These are phyloP conservation scores for Cyclophora punctaria DNA, from an alignment of 2,888 invertebrate species.

Conservation along the genomic window DNA sequence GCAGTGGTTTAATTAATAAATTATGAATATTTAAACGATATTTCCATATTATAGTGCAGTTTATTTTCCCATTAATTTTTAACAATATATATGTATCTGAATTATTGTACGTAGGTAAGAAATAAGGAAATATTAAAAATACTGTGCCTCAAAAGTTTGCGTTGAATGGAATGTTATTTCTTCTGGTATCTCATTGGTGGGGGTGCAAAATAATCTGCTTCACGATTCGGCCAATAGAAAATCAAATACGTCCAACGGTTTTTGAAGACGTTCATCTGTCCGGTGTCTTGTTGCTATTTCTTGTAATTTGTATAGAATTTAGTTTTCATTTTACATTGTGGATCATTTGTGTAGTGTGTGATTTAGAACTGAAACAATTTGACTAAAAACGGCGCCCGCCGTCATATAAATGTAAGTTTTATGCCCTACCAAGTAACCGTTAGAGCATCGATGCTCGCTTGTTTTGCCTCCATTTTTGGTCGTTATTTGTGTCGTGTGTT, in stretches of 20 bases:
- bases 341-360: slow-evolving; percentile 30
- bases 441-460: slow-evolving; percentile 61
- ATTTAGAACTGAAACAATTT: slow-evolving; percentile 33
- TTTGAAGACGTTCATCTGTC: slow-evolving; percentile 57
- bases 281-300: slow-evolving; percentile 53
- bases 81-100: no score
- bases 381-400: slow-evolving; percentile 51
- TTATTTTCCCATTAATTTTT: no score
- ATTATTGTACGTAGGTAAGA: no score
- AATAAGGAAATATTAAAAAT: no score
- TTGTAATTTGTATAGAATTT: slow-evolving; percentile 31
- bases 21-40: no score
- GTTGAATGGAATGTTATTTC: slow-evolving; percentile 30
- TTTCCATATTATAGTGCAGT: no score
- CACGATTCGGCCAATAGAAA: slow-evolving; percentile 40
- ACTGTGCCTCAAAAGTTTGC: neutral
- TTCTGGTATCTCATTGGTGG: no score
- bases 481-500: slow-evolving; percentile 44
- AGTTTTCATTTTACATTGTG: slow-evolving; percentile 37
- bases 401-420: slow-evolving; percentile 51
- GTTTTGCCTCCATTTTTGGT: slow-evolving; percentile 71
- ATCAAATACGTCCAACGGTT: slow-evolving; percentile 61
- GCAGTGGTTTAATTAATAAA: no score
- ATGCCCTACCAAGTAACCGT: slow-evolving; percentile 31
- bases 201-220: no score